Percentiles rank a stretch among this genome's conserved stretches.
phyloP scores from a whole-genome alignment of 2,888 invertebrate genomes.

The Dryobota labecula region DNA sequence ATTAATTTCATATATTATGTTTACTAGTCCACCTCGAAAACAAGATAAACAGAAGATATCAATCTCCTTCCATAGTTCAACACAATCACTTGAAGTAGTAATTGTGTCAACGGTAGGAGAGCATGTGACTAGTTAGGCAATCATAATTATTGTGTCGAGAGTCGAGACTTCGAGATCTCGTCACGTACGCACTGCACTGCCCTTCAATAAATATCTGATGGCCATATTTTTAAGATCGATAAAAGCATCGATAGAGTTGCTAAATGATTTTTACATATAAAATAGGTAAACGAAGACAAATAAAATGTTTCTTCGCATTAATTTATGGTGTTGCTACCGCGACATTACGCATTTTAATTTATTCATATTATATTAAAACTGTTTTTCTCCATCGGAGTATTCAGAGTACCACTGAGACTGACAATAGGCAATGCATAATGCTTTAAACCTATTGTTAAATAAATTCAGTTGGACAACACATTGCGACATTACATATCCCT shows the following conservation, averaged over 20 bases:
- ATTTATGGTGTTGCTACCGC: neutral
- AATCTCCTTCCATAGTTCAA: constrained; percentile 38
- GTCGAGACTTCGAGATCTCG: constrained; percentile 47
- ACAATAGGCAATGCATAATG: constrained; percentile 38
- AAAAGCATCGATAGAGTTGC: neutral
- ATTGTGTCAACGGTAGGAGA: constrained; percentile 73
- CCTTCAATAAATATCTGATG: constrained; percentile 54
- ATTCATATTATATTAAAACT: constrained; percentile 12
- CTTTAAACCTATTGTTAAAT: constrained; percentile 39
- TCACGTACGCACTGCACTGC: constrained; percentile 59
- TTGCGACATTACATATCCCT: constrained; percentile 15
- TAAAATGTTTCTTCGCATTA: neutral
- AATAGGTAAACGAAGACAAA: neutral
- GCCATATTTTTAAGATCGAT: constrained; percentile 19
- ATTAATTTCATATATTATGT: constrained; percentile 3
- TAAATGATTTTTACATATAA: neutral
- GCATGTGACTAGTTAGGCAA: constrained; percentile 75
- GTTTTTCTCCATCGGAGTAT: constrained; percentile 9
- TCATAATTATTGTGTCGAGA: constrained; percentile 61
- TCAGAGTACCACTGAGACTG: constrained; percentile 20
- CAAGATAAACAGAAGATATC: constrained; percentile 43
- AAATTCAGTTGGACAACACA: constrained; percentile 27
- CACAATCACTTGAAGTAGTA: constrained; percentile 56
- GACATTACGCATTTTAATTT: constrained; percentile 7
- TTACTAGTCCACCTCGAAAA: constrained; percentile 10